Evolutionary conservation across 2,797 vertebrate genomes (phyloP).

Genomic region (Alectoris magna): DNA sequence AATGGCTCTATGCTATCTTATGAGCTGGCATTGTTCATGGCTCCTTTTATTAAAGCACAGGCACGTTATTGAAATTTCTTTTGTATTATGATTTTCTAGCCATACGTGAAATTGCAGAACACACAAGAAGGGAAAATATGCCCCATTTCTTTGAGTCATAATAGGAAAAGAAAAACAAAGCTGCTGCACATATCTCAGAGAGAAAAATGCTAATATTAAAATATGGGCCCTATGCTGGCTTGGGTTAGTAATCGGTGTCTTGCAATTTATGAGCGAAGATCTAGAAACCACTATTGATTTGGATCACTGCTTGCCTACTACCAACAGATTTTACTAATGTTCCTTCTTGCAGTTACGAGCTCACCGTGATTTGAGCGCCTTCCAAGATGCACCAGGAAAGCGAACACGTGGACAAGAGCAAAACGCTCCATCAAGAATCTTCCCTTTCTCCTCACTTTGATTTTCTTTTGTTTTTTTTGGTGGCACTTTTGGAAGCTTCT

Average conservation of each 20-base stretch:
- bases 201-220: background rate
- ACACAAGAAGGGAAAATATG: constrained; percentile 28
- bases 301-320: background rate
- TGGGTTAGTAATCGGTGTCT: constrained; percentile 6
- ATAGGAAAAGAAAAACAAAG: background rate
- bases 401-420: background rate
- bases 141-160: constrained; percentile 20
- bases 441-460: background rate
- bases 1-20: constrained; percentile 51
- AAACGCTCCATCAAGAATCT: background rate
- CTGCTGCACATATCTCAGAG: background rate
- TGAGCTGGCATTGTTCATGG: constrained; percentile 49
- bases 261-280: constrained; percentile 4
- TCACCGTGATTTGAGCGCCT: background rate
- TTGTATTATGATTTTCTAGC: constrained; percentile 67
- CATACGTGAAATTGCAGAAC: constrained; percentile 63
- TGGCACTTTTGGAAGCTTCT: background rate
- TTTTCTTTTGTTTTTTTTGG: background rate
- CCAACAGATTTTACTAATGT: background rate
- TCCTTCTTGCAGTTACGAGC: background rate
- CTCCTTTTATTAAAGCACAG: constrained; percentile 69
- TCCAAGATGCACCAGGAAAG: background rate
- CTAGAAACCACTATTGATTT: background rate
- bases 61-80: constrained; percentile 69
- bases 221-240: background rate